phyloP scores from a whole-genome alignment of 35 echinoderm and acorn worm genomes.

The Heliocidaris tuberculata region DNA sequence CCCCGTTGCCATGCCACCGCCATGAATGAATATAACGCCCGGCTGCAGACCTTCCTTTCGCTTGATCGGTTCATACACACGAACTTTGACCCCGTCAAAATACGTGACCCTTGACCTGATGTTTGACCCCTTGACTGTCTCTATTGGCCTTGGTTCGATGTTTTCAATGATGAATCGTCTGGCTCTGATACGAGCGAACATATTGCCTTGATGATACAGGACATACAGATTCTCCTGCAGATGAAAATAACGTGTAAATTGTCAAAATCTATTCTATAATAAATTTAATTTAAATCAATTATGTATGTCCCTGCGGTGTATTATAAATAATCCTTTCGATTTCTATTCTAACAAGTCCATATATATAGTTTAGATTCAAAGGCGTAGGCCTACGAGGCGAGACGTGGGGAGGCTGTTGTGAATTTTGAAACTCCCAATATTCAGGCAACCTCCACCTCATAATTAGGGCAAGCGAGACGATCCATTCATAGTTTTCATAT shows the following conservation, averaged over 20 bases:
- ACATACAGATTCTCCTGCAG: slow-evolving; percentile 38
- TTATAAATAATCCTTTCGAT: too few species aligned
- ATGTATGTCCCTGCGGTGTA: too few species aligned
- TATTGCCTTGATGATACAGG: neutral
- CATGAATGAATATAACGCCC: slow-evolving; percentile 31
- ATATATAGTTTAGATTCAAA: too few species aligned
- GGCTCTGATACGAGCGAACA: neutral
- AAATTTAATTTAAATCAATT: too few species aligned
- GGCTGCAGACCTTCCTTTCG: slow-evolving; percentile 35
- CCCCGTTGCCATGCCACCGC: slow-evolving; percentile 30
- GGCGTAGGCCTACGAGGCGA: too few species aligned
- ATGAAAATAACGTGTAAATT: neutral
- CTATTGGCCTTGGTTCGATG: neutral
- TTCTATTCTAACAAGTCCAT: too few species aligned
- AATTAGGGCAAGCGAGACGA: too few species aligned
- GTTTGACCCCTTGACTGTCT: slow-evolving; percentile 48
- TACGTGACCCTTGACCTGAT: slow-evolving; percentile 69
- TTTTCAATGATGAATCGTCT: slow-evolving; percentile 14
- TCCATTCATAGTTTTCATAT: too few species aligned
- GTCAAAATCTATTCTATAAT: neutral
- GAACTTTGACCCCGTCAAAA: slow-evolving; percentile 74
- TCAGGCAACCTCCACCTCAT: too few species aligned
- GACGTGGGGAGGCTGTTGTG: too few species aligned
- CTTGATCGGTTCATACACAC: slow-evolving; percentile 77
- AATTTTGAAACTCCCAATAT: too few species aligned